Base-by-base conservation (phyloP, 2,888 invertebrate genomes). In the Sussaba pulchella region DNA sequence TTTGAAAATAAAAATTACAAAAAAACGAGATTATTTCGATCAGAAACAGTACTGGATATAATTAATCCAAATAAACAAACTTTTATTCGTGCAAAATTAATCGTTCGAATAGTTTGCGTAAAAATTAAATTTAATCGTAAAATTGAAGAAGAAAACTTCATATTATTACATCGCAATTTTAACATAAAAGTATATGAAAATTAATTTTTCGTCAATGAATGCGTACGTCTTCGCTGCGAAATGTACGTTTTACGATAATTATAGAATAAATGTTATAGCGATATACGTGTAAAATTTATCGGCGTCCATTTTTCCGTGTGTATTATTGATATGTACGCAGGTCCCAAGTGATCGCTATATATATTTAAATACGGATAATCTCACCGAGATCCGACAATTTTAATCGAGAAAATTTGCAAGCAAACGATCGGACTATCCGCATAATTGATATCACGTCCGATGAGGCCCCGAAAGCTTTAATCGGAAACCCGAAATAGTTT, bases 261-360 rank as follows among this genome's bases (percentile, higher is more conserved):
- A 52, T 76, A 76, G 70, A 70, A 64, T 77, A 71, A 77, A 71
- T 77, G 77, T 77, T 71, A 59, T 66, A 71, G 24, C 26, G 54
- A 59, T 10, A 17, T 26, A 47, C 54, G 54, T 39, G 19, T 17
- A 41, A 43, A 14, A 24, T 54, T 41, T 41, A 3, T 14, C 52
- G 52, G 2, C 52, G 26, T 41, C 21, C 4, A 54, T 54, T 69
- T 39, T 39, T 52, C 24, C 41, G 17, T 41, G 24, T 12, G 39
- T 24, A 67, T 52, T 14, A 24, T 9, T 12, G n/a, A n/a, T n/a
- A n/a, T n/a, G n/a, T n/a, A 21, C 54, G 14, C 41, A 17, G 26
- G n/a, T 21, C 5, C 14, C 14, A n/a, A 9, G 17, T 31, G 57
- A 57, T 57, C 57, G 57, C 31, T 36, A 31, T 57, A 26, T 57